Evolutionary conservation across 1,140 invertebrate species (phyloP).

Genomic region (Macrobrachium rosenbergii): DNA sequence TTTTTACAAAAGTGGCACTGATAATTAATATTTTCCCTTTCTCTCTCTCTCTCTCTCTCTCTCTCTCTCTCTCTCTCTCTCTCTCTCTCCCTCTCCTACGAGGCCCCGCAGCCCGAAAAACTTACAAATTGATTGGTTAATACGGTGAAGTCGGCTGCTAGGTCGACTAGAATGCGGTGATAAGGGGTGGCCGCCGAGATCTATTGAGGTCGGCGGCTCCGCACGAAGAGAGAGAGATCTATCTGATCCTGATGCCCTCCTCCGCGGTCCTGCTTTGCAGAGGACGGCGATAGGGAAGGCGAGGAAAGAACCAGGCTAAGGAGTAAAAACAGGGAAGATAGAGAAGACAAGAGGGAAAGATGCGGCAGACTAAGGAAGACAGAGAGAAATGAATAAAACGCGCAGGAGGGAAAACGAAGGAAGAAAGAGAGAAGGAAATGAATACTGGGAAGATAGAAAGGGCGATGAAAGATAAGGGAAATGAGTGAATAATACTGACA

Average conservation of each 20-base stretch:
- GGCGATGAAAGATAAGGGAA: too few species aligned
- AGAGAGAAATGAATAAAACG: background rate
- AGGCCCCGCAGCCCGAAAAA: constrained; percentile 12
- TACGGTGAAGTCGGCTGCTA: constrained; percentile 39
- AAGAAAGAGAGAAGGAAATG: background rate
- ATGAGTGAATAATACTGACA: too few species aligned
- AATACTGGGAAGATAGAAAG: background rate
- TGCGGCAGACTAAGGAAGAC: too few species aligned
- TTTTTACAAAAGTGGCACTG: too few species aligned
- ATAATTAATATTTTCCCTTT: background rate
- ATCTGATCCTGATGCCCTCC: constrained; percentile 26
- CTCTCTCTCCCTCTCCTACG: constrained; percentile 6
- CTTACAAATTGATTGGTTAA: constrained; percentile 60
- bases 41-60: background rate
- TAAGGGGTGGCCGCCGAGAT: constrained; percentile 23
- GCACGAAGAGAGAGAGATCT: background rate
- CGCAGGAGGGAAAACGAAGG: background rate
- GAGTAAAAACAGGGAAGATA: background rate
- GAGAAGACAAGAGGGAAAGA: too few species aligned
- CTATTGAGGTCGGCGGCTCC: constrained; percentile 14
- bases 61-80: constrained; percentile 1
- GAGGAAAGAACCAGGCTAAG: background rate
- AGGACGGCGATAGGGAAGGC: constrained; percentile 2
- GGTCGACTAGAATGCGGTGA: constrained; percentile 48
- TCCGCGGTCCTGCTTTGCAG: background rate